These are phyloP conservation scores for Anoplophora glabripennis DNA, from an alignment of 1,140 invertebrate genomes.

Conservation along the genomic window DNA sequence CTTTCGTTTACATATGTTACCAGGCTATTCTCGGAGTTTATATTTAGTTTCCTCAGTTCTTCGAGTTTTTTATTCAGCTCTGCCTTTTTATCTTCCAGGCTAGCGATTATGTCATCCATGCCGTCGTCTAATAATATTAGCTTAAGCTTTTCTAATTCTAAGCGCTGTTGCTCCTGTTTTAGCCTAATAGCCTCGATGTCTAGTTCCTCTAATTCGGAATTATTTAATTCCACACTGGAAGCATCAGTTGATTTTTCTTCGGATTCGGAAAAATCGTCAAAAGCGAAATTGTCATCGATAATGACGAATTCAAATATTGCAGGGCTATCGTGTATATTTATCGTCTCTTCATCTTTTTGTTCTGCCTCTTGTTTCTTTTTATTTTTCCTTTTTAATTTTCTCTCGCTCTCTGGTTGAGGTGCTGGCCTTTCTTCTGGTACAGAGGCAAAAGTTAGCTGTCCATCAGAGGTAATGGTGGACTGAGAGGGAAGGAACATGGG, in stretches of 20 bases:
- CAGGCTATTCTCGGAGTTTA: slow-evolving; percentile 36
- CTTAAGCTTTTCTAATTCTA: slow-evolving; percentile 37
- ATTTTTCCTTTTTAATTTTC: slow-evolving; percentile 31
- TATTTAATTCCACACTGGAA: slow-evolving; percentile 30
- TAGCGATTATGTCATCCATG: slow-evolving; percentile 41
- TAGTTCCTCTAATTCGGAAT: slow-evolving; percentile 33
- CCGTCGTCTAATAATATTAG: slow-evolving; percentile 39
- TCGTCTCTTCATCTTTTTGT: slow-evolving; percentile 1
- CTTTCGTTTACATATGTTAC: slow-evolving; percentile 39
- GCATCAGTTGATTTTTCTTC: slow-evolving; percentile 27
- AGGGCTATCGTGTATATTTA: no score
- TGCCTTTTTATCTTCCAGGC: slow-evolving; percentile 42
- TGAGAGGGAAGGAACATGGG: slow-evolving; percentile 60
- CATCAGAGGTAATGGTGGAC: slow-evolving; percentile 53
- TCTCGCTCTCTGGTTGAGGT: slow-evolving; percentile 33
- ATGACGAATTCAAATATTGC: background rate
- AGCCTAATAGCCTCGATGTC: slow-evolving; percentile 34
- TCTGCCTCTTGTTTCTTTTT: slow-evolving; percentile 33
- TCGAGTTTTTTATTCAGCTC: slow-evolving; percentile 43
- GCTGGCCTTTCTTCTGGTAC: slow-evolving; percentile 41
- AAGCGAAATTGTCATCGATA: slow-evolving; percentile 3
- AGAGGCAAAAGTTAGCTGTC: slow-evolving; percentile 52
- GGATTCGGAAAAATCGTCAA: slow-evolving; percentile 14
- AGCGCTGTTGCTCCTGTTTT: slow-evolving; percentile 38
- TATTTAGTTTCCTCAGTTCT: slow-evolving; percentile 40